A percentile compares a stretch with the other conserved stretches of the same genome.
Evolutionary conservation across 92 coral and sea anemone species (phyloP).

Genomic region (Plumapathes pennacea): DNA sequence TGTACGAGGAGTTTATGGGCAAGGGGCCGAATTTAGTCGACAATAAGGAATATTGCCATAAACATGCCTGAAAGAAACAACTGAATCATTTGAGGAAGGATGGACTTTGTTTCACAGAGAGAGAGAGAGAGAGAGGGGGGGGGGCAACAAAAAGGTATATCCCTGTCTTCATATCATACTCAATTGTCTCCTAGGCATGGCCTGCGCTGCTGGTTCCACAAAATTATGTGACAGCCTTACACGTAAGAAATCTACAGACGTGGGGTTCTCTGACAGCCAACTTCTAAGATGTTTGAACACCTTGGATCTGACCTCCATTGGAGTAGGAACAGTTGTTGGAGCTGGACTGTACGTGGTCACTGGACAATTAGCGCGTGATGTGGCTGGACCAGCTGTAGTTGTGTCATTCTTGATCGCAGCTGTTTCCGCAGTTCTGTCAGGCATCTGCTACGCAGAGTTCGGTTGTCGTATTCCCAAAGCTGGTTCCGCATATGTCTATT

Average conservation of each 20-base stretch:
- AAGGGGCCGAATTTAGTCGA: no score
- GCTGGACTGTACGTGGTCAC: slow-evolving; percentile 80
- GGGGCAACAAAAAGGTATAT: no score
- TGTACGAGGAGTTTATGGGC: no score
- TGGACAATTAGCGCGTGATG: slow-evolving; percentile 69
- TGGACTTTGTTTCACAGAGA: no score
- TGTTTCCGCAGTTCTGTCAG: slow-evolving; percentile 64
- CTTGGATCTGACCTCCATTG: slow-evolving; percentile 63
- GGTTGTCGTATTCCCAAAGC: slow-evolving; percentile 82
- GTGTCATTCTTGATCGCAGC: slow-evolving; percentile 70
- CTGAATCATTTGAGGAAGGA: no score
- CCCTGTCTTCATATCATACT: no score
- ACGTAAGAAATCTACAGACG: slow-evolving; percentile 29
- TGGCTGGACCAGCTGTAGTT: slow-evolving; percentile 81
- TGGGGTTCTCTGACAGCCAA: slow-evolving; percentile 20
- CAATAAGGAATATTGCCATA: no score
- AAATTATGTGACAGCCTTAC: slow-evolving; percentile 9
- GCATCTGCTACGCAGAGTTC: slow-evolving; percentile 74
- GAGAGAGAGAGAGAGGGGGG: no score
- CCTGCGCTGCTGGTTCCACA: no score
- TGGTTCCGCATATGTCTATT: slow-evolving; percentile 84
- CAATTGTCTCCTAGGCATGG: no score
- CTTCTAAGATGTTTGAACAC: slow-evolving; percentile 54
- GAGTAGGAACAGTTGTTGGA: slow-evolving; percentile 65
- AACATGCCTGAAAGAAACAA: no score